Evolutionary conservation across 2,797 vertebrate genomes (phyloP).

Genomic region (Dendrocincla tyrannina): DNA sequence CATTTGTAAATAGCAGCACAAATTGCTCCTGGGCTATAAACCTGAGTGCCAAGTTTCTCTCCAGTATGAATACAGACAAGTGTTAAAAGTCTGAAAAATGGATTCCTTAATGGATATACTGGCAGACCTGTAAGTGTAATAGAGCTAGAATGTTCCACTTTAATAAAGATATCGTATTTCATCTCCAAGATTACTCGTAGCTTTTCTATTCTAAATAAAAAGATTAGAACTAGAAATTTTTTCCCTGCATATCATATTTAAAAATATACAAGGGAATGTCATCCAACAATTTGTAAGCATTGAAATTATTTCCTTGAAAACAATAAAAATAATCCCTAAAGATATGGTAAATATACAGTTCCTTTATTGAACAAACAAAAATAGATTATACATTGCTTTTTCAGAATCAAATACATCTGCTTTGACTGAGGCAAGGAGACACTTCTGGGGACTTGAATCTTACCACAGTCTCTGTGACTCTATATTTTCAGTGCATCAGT

Average conservation of each 20-base stretch:
- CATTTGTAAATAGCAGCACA: conserved; percentile 72
- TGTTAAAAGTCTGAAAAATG: conserved; percentile 66
- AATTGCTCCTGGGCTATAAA: conserved; percentile 71
- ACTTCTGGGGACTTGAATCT: conserved; percentile 58
- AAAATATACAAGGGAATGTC: conserved; percentile 50
- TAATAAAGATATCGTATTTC: conserved; percentile 63
- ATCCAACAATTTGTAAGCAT: conserved; percentile 53
- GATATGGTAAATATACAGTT: conserved; percentile 67
- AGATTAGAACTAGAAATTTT: conserved; percentile 54
- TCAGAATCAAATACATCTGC: conserved; percentile 71
- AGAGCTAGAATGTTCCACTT: conserved; percentile 60
- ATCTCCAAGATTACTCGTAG: conserved; percentile 46
- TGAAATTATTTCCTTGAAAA: conserved; percentile 63
- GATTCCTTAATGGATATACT: conserved; percentile 74
- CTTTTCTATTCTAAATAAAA: conserved; percentile 53
- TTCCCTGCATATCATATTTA: conserved; percentile 41
- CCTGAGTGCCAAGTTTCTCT: conserved; percentile 70
- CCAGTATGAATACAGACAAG: conserved; percentile 67
- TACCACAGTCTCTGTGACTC: conserved; percentile 27
- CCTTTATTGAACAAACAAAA: conserved; percentile 76
- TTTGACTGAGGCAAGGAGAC: conserved; percentile 68
- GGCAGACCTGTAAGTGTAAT: conserved; percentile 59
- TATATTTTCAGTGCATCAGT: conserved; percentile 58
- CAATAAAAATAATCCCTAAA: conserved; percentile 67
- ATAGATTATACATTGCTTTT: conserved; percentile 68